These are phyloP conservation scores for Saccostrea cuccullata DNA, from an alignment of 1,140 invertebrate genomes.

Conservation along the genomic window DNA sequence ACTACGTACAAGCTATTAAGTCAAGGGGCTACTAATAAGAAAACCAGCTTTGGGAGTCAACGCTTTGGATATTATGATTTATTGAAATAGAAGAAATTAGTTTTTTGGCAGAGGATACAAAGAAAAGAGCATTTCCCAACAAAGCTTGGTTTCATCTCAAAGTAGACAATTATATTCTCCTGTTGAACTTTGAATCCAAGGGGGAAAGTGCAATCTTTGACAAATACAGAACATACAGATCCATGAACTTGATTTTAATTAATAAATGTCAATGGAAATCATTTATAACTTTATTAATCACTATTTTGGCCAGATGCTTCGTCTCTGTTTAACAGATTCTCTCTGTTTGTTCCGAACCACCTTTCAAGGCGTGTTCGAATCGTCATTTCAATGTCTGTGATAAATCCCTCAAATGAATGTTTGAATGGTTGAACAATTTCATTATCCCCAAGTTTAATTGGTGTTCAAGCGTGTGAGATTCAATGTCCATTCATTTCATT, in stretches of 20 bases:
- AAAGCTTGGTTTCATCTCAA: slow-evolving; percentile 5
- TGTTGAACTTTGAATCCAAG: neutral
- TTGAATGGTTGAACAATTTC: neutral
- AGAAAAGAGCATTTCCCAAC: neutral
- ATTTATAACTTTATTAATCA: too few species aligned
- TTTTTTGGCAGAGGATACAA: slow-evolving; percentile 17
- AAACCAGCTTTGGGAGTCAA: slow-evolving; percentile 16
- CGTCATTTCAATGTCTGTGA: slow-evolving; percentile 28
- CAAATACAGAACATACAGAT: neutral
- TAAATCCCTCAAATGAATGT: neutral
- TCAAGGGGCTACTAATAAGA: slow-evolving; percentile 8
- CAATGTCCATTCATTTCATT: too few species aligned
- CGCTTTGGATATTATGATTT: slow-evolving; percentile 14
- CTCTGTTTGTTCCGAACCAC: neutral
- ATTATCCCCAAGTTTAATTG: neutral
- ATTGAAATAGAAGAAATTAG: slow-evolving; percentile 35
- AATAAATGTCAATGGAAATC: neutral
- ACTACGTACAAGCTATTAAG: neutral
- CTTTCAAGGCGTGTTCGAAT: neutral
- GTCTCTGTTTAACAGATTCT: neutral
- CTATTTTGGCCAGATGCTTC: neutral
- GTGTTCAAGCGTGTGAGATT: too few species aligned
- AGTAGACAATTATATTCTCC: neutral
- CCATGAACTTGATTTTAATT: neutral
- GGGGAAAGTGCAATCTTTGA: neutral